Base-by-base conservation (phyloP, 2,888 invertebrate genomes). In the Kuschelorhynchus macadamiae region DNA sequence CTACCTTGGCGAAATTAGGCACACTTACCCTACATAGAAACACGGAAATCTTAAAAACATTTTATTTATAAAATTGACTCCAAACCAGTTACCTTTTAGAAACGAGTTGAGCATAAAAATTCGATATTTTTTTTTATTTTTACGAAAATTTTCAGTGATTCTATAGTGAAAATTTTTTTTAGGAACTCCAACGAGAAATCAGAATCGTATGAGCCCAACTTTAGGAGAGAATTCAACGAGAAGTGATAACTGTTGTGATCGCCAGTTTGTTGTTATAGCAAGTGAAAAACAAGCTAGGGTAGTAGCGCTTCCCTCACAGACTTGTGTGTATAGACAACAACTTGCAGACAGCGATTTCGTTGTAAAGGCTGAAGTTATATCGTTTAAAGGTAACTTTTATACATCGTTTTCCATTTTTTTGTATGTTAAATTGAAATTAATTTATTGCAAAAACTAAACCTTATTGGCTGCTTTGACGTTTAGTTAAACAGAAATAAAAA, bases 221-320 rank as follows among this genome's bases (percentile, higher is more conserved):
- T 86, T 91, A 73, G 80, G 79, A 46, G 84, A 81, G 79, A 80
- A 79, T 71, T 52, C 36, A 25, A 46, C 63, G 11, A 69, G 73
- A 64, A 78, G 84, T 68, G 87, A 84, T 74, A 80, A 86, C 76
- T 64, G 14, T 33, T 90, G 90, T 78, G 96, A 97, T 85, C 88
- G 94, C 73, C 97, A 97, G 88, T 96, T 94, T 85, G 94, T 94
- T 73, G 95, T 96, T 57, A 90, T 98, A 76, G 93, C 94, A 72
- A 96, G 96, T 67, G 97, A 98, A 86, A 97, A 96, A 85, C 95
- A 97, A 87, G 96, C 95, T 71, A 89, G 95, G 78, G 94, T 97
- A 72, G 92, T 97, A 73, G 95, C 96, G 74, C 89, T 97, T 81
- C 97, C 97, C 73, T 96, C 96, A 77, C 97, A 97, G 85, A 95